Base-by-base conservation (phyloP, 53 echinoderm and acorn worm genomes). In the Echinarachnius parma region DNA sequence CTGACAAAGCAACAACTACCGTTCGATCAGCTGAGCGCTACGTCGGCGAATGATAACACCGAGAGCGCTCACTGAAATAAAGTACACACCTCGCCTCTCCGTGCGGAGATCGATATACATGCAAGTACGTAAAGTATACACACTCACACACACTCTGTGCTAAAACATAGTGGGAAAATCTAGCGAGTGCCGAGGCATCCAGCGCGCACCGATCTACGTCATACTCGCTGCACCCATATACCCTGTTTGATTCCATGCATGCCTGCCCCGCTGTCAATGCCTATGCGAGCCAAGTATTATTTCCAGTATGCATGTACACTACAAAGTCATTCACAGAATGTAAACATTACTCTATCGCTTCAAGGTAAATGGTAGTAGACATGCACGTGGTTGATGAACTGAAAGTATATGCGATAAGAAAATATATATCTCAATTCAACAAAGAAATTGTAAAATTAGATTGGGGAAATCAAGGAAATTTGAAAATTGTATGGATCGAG, bases 21-120 rank as follows among this genome's bases (percentile, higher is more conserved):
- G 45, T 84, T 61, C 74, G 78, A 84, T 72, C 79, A 71, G 78
- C 72, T 84, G 84, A 34, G 84, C 57, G 84, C 71, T 84, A 64
- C 74, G 74, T 56, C 26, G 57, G 74, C 74, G 57, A 72, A 72
- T 72, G 74, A 72, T 37, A 72, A 69, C 42, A 72, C 35, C 34
- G 13, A 34, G 32, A 72, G 28, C 39, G 57, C n/a, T n/a, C n/a
- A n/a, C n/a, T n/a, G n/a, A n/a, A n/a, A n/a, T n/a, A n/a, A n/a
- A n/a, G n/a, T n/a, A n/a, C n/a, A n/a, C n/a, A n/a, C n/a, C n/a
- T n/a, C n/a, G n/a, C n/a, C n/a, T n/a, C n/a, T n/a, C n/a, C n/a
- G n/a, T n/a, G n/a, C n/a, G n/a, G n/a, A n/a, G n/a, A n/a, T n/a
- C n/a, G n/a, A n/a, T n/a, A n/a, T n/a, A n/a, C n/a, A n/a, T n/a